A percentile compares a stretch with the other conserved stretches of the same genome.
phyloP scores from a whole-genome alignment of 2,888 invertebrate genomes.

The Sericinus montela region DNA sequence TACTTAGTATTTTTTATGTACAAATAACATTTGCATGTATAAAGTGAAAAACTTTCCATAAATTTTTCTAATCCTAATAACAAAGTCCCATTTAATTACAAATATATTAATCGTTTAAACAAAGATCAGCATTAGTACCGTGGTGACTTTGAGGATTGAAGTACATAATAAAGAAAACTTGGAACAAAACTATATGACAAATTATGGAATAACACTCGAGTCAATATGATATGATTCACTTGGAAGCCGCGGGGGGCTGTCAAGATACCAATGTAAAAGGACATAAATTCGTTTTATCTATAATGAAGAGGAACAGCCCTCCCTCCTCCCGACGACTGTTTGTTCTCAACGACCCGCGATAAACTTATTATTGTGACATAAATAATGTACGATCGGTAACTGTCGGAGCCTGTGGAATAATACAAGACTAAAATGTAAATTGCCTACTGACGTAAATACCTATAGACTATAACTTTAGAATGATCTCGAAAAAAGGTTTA shows the following conservation, averaged over 20 bases:
- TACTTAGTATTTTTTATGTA: no score
- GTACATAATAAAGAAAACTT: neutral
- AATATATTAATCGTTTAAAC: no score
- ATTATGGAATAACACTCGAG: constrained; percentile 15
- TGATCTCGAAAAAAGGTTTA: no score
- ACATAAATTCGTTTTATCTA: constrained; percentile 51
- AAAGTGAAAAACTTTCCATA: no score
- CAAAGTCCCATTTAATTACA: no score
- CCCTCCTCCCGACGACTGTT: constrained; percentile 46
- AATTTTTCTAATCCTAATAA: no score
- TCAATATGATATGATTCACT: constrained; percentile 24
- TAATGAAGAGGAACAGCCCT: constrained; percentile 39
- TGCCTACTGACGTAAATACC: no score
- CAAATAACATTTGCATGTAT: no score
- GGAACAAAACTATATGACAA: constrained; percentile 12
- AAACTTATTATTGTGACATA: constrained; percentile 74
- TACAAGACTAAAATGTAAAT: constrained; percentile 42
- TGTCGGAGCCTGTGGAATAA: constrained; percentile 53
- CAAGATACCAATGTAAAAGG: constrained; percentile 36
- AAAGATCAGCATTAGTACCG: no score
- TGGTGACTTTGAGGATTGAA: no score
- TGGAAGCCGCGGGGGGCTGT: constrained; percentile 42
- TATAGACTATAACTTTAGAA: no score
- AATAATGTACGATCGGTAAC: constrained; percentile 43
- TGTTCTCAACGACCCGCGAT: constrained; percentile 63